Conservation (phyloP, 92 coral and sea anemone species). For the Metridium senile region DNA sequence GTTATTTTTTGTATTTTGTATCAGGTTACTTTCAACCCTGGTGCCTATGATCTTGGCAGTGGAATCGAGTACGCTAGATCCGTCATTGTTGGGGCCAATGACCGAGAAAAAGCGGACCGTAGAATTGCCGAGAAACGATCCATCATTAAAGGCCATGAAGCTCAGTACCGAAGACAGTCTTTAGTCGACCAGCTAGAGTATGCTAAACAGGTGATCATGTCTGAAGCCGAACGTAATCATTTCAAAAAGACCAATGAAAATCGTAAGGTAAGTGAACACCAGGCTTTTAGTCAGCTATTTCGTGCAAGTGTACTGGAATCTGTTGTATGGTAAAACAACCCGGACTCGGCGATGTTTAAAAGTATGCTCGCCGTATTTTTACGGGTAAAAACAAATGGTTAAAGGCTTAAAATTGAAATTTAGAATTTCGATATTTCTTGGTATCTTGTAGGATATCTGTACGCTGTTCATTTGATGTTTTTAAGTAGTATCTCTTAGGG, state of each 20-base stretch:
- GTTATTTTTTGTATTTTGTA: no score
- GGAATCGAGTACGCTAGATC: not conserved
- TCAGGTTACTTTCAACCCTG: not conserved
- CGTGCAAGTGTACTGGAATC: no score
- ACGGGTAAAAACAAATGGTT: no score
- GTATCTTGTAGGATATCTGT: no score
- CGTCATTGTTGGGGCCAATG: not conserved
- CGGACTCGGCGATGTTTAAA: no score
- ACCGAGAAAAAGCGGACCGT: not conserved
- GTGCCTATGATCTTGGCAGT: not conserved
- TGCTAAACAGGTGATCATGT: constrained; percentile 1
- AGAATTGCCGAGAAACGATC: not conserved
- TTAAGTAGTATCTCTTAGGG: no score
- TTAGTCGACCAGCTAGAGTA: not conserved
- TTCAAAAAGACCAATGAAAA: not conserved
- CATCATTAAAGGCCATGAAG: constrained; percentile 1
- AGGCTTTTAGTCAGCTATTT: no score
- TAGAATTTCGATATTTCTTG: no score
- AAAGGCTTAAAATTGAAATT: no score
- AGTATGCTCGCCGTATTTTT: no score
- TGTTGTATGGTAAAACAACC: no score
- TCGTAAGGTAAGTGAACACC: not conserved
- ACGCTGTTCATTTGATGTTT: no score
- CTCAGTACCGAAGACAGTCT: constrained; percentile 1
- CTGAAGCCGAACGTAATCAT: not conserved